Evolutionary conservation across 2,113 vertebrate species (phyloP), one percentile per base, ranked within the genome.

Genomic region (Podarcis cretensis): DNA sequence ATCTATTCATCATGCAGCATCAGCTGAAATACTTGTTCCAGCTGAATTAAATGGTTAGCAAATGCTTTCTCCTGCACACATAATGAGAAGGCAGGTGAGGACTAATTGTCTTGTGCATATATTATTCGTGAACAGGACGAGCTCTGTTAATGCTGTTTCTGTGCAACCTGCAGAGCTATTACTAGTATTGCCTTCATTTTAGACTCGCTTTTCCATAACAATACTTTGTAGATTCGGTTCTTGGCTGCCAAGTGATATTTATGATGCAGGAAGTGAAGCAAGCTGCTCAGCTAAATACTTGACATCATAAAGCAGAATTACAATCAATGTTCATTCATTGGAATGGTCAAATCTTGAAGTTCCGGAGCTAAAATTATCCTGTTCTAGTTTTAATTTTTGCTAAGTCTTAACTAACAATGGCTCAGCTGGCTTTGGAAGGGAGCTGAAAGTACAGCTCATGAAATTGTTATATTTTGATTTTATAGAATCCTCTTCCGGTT

Each of bases 221-320:
- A 40, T 3, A 89, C 32, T 81, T 92, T 43, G 18, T 30, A 88
- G 35, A 59, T 88, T 88, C 65, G 6, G 16, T 13, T 37, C 30
- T 69, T 94, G 83, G 65, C 81, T 85, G 4, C 4, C 65, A 80
- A 75, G n/a, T n/a, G 3, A 48, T 65, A 81, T 89, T 89, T 84
- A 32, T 87, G 86, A 81, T 85, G 32, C 59, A 65, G 89, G 88
- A 94, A 93, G 79, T 93, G 10, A 83, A 91, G 83, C 65, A 66
- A 87, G 16, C 13, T 59, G n/a, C 65, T 66, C 77, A 40, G 66
- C 94, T 87, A 54, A 89, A 14, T 84, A 91, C 48, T 75, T 25
- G 9, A 23, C 79, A 83, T 54, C 40, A 2, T 80, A 32, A 71
- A 27, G 43, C 40, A 79, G 54, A 68, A 76, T 57, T 77, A 37